These are phyloP conservation scores for Chrysolina americana DNA, from an alignment of 2,888 invertebrate genomes.

Conservation along the genomic window DNA sequence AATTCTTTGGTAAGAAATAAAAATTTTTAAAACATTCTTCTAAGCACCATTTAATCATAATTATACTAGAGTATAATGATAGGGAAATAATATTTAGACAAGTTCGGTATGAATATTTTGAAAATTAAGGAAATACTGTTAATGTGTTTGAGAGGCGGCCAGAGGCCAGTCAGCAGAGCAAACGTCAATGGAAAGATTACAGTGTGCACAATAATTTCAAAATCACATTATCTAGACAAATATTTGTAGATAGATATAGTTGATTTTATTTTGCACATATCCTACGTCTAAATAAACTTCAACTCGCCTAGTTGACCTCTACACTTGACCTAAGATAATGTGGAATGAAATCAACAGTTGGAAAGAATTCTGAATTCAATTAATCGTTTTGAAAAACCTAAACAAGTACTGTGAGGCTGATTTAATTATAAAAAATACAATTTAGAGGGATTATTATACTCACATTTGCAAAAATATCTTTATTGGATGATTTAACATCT, in stretches of 20 bases:
- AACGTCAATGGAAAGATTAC: background rate
- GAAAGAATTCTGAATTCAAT: too few species aligned
- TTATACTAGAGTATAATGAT: too few species aligned
- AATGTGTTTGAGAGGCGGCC: background rate
- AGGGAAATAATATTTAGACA: too few species aligned
- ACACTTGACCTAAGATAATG: constrained; percentile 29
- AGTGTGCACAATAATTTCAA: background rate
- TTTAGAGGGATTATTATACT: constrained; percentile 34
- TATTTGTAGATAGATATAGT: background rate
- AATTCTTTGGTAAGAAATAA: too few species aligned
- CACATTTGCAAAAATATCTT: constrained; percentile 51
- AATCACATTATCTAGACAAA: background rate
- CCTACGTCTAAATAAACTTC: background rate
- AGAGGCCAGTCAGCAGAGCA: background rate
- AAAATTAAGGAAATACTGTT: too few species aligned
- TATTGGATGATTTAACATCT: constrained; percentile 41
- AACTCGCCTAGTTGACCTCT: constrained; percentile 14
- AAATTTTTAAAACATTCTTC: too few species aligned
- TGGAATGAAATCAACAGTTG: background rate
- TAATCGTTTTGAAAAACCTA: too few species aligned
- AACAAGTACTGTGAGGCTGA: background rate
- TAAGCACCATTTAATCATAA: too few species aligned
- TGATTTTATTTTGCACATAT: background rate
- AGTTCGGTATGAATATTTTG: too few species aligned
- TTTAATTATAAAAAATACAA: too few species aligned